Conservation (phyloP, 35 echinoderm and acorn worm species). For the Apostichopus californicus region DNA sequence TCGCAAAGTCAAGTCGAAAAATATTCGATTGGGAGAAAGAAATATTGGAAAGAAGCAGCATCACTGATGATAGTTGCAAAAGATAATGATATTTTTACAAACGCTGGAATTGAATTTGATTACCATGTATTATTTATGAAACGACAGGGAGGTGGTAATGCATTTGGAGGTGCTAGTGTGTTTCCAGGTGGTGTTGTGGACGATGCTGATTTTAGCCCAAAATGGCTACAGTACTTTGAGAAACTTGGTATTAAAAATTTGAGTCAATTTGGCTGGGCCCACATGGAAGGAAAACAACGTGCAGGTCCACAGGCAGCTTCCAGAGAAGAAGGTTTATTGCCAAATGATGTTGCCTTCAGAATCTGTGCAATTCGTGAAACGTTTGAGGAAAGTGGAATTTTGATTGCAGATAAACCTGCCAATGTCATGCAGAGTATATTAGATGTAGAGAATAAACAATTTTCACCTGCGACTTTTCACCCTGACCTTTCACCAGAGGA, state of each 20-base stretch:
- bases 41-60: conserved; percentile 47
- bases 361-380: conserved; percentile 67
- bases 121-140: conserved; percentile 44
- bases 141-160: conserved; percentile 14
- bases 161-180: conserved; percentile 43
- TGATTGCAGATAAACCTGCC: conserved; percentile 4
- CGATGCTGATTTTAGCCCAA: conserved; percentile 42
- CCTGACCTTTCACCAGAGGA: background rate
- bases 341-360: conserved; percentile 66
- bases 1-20: background rate
- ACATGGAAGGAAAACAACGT: background rate
- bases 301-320: conserved; percentile 1
- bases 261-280: conserved; percentile 17
- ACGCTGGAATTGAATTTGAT: background rate
- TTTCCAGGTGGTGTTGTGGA: conserved; percentile 64
- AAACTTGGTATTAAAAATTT: background rate
- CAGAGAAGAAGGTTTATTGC: background rate
- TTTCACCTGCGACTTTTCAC: background rate
- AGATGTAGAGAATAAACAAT: background rate
- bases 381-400: conserved; percentile 61
- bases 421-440: background rate
- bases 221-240: conserved; percentile 50
- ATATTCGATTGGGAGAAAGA: background rate
- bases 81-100: background rate
- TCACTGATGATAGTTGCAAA: conserved; percentile 41